Base-by-base conservation (phyloP, 2,797 vertebrate genomes). In the Karalla daura region DNA sequence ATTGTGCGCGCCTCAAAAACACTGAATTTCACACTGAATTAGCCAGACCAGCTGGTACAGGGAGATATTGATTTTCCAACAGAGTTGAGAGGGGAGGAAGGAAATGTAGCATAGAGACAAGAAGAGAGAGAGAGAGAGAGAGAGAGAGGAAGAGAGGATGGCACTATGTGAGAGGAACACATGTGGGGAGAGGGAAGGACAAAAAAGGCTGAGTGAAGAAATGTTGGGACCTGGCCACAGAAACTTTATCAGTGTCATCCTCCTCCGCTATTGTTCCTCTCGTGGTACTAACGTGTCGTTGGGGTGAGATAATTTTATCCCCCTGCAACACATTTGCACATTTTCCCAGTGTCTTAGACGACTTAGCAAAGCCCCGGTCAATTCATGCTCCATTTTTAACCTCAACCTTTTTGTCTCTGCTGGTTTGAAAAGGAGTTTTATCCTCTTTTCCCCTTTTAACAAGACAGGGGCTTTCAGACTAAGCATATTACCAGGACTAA, bases 51-150 rank as follows among this genome's bases (percentile, higher is more conserved):
- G 87, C 89, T 91, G 89, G 86, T 88, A 80, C 63, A 65, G 74
- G 73, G 81, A 91, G 89, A 92, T 91, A 92, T 91, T 86, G 87
- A 92, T 90, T 93, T 89, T 88, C 81, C 71, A 64, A 77, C 69
- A 50, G 67, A 77, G 80, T 78, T 78, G 73, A 87, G 76, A 77
- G 60, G 46, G 67, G 47, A 76, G 63, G 74, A 71, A 80, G 63
- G 80, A 84, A 83, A 75, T 59, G 70, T 68, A 76, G 76, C 37
- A 41, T 55, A 40, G 61, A 62, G 74, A 74, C 58, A 51, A 83
- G 69, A n/a, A 71, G 53, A 70, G 66, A 68, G 67, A 58, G 66
- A 54, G 72, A 84, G 62, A 66, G 27, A n/a, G n/a, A n/a, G n/a
- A n/a, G 69, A 71, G 53, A 70, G 66, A 68, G 67, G 60, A 68